Percentiles rank a stretch among this genome's conserved stretches.
These are phyloP conservation scores for Caretta caretta DNA, from an alignment of 2,113 vertebrate genomes.

Conservation along the genomic window DNA sequence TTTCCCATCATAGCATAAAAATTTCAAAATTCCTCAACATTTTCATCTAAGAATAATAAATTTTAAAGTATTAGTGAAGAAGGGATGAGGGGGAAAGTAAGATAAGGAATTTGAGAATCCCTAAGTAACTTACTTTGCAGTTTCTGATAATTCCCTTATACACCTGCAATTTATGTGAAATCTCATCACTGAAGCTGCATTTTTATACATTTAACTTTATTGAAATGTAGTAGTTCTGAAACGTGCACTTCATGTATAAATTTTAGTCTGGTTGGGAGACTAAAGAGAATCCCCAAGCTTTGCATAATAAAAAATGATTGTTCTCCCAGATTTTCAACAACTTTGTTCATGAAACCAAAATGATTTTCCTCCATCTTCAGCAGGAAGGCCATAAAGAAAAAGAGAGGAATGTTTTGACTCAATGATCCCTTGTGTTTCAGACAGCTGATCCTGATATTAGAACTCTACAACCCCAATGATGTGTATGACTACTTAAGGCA, in stretches of 20 bases:
- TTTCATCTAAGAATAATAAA: neutral
- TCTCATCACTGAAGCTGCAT: neutral
- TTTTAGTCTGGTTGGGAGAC: neutral
- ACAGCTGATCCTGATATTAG: conserved; percentile 81
- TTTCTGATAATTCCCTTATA: neutral
- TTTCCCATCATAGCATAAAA: neutral
- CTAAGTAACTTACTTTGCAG: neutral
- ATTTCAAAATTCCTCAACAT: neutral
- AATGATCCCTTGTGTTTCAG: conserved; percentile 54
- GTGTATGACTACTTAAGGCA: conserved; percentile 78
- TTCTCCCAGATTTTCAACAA: neutral
- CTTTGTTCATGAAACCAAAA: neutral
- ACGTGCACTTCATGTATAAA: neutral
- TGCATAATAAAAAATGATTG: neutral
- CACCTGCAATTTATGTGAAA: neutral
- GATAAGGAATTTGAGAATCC: neutral
- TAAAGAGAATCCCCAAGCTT: neutral
- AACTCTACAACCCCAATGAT: conserved; percentile 78
- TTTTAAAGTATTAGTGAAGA: neutral
- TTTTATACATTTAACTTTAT: neutral
- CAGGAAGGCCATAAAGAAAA: neutral
- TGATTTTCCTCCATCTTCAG: neutral
- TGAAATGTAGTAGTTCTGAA: neutral
- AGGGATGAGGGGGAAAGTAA: neutral
- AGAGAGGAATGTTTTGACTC: neutral